These are phyloP conservation scores for Coregonus suidteri DNA, from an alignment of 2,797 vertebrate species.

Conservation along the genomic window DNA sequence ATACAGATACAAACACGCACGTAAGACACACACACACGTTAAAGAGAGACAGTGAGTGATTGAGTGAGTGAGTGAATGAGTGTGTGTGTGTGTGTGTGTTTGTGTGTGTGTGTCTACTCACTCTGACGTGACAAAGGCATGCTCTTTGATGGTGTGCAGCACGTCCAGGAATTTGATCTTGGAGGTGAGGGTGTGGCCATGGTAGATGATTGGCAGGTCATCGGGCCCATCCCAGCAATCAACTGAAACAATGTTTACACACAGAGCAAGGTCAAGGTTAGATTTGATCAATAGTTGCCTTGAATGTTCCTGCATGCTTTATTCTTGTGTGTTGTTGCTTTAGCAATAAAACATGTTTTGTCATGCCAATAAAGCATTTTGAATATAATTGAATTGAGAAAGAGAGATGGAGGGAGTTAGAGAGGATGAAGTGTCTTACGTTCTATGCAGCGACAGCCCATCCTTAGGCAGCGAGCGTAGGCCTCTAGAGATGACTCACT, in stretches of 20 bases:
- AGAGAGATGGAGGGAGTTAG: neutral
- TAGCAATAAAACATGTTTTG: no score
- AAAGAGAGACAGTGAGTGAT: neutral
- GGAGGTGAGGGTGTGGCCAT: conserved; percentile 95
- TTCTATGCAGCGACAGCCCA: conserved; percentile 97
- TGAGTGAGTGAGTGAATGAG: neutral
- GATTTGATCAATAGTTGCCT: no score
- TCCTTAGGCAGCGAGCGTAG: conserved; percentile 92
- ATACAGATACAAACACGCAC: neutral
- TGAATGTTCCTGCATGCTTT: no score
- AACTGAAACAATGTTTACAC: conserved; percentile 72
- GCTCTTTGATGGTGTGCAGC: conserved; percentile 93
- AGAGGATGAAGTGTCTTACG: conserved; percentile 72
- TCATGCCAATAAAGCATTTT: no score
- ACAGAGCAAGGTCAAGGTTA: neutral
- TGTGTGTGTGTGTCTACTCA: conserved; percentile 63
- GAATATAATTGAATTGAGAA: no score
- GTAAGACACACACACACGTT: neutral
- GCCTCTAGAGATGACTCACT: conserved; percentile 96
- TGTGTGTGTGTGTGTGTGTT: neutral
- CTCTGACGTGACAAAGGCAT: conserved; percentile 95
- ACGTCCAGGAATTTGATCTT: conserved; percentile 98
- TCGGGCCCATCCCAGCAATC: conserved; percentile 98
- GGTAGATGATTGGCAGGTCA: conserved; percentile 96
- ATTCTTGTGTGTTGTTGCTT: no score